A percentile compares a stretch with the other conserved stretches of the same genome.
Evolutionary conservation across 2,797 vertebrate species (phyloP).

Genomic region (Sardinella longiceps): DNA sequence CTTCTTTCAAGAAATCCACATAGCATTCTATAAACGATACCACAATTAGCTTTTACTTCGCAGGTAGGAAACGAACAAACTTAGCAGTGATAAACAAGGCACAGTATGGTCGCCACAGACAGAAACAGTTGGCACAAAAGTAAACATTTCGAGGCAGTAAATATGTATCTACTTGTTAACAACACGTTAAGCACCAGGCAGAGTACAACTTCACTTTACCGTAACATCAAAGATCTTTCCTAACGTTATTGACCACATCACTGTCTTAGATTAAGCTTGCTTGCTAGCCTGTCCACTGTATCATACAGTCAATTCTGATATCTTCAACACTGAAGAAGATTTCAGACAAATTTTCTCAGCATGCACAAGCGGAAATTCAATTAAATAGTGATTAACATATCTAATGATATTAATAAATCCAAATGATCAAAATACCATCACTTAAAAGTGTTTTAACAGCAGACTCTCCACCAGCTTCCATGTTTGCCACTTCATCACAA

Average conservation of each 20-base stretch:
- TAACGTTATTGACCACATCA: no score
- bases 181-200: neutral
- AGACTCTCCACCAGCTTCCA: constrained; percentile 76
- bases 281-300: neutral
- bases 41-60: neutral
- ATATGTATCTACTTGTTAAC: neutral
- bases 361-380: neutral
- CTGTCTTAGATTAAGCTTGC: neutral
- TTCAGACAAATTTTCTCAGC: neutral
- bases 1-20: constrained; percentile 84
- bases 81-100: neutral
- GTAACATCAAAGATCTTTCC: no score
- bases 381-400: neutral
- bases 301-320: neutral
- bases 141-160: neutral
- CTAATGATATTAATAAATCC: neutral
- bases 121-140: neutral
- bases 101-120: neutral
- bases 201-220: neutral
- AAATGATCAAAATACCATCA: constrained; percentile 65
- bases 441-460: constrained; percentile 66
- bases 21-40: constrained; percentile 80
- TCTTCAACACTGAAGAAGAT: neutral
- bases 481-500: constrained; percentile 72
- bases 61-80: neutral